Conservation (phyloP, 2,113 vertebrate genomes). For the Salvelinus namaycush region DNA sequence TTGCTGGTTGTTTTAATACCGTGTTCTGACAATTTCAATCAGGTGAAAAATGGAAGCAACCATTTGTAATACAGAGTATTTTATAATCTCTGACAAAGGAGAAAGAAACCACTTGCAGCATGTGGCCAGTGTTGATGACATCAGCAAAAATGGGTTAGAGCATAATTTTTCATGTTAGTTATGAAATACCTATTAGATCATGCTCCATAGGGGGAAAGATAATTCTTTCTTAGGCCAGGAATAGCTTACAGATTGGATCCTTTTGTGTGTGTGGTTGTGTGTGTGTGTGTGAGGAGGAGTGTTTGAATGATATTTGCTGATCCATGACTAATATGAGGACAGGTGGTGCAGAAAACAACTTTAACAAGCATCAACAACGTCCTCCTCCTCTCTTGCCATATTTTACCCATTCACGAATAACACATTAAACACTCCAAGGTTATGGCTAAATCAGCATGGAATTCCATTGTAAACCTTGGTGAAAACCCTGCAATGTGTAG, state of each 20-base stretch:
- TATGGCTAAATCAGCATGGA: no score
- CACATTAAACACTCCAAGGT: not conserved
- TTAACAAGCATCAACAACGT: not conserved
- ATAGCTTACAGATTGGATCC: not conserved
- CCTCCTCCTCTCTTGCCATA: not conserved
- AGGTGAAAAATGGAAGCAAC: conserved; percentile 5
- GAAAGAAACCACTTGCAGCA: not conserved
- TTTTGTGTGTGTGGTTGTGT: not conserved
- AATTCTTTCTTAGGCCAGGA: not conserved
- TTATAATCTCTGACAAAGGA: not conserved
- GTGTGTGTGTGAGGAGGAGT: not conserved
- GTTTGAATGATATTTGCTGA: not conserved
- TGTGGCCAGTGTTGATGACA: not conserved
- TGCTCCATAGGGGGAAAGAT: not conserved
- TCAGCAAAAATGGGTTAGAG: not conserved
- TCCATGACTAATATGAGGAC: not conserved
- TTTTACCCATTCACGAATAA: not conserved
- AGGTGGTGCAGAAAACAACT: not conserved
- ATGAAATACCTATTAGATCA: not conserved
- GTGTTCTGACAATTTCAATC: conserved; percentile 11
- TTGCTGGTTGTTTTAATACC: no score
- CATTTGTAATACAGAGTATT: not conserved
- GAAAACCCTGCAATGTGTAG: no score
- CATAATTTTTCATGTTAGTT: not conserved
- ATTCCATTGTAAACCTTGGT: no score